Percentiles rank a stretch among this genome's conserved stretches.
phyloP scores from a whole-genome alignment of 2,113 vertebrate species.

The Sylvietta virens region DNA sequence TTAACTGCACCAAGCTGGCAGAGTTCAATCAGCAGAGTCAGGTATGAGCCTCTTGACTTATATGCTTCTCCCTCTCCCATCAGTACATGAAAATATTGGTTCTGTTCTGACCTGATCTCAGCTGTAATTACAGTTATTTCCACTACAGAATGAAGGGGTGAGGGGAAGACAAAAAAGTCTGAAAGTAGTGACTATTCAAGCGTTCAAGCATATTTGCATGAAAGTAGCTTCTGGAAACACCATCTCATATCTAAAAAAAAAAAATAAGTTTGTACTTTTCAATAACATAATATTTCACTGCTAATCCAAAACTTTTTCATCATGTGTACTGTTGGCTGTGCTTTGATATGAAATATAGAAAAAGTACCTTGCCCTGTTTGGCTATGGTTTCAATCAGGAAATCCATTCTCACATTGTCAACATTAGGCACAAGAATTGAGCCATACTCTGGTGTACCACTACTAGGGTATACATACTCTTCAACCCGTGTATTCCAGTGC shows the following conservation, averaged over 20 bases:
- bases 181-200: neutral
- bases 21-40: neutral
- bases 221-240: neutral
- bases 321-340: neutral
- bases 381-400: constrained; percentile 91
- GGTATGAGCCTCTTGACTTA: neutral
- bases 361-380: constrained; percentile 89
- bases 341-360: neutral
- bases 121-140: neutral
- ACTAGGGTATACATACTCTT: constrained; percentile 86
- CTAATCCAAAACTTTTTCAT: neutral
- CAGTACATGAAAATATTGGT: neutral
- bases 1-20: neutral
- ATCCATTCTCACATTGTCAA: constrained; percentile 91
- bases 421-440: constrained; percentile 93
- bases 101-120: neutral
- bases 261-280: neutral
- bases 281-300: neutral
- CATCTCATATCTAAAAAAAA: neutral
- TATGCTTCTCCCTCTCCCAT: neutral
- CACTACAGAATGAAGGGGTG: neutral
- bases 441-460: constrained; percentile 81
- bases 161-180: neutral
- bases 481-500: constrained; percentile 85
- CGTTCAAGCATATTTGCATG: neutral